phyloP scores from a whole-genome alignment of 2,888 invertebrate genomes.

The Ryuthela nishihirai region DNA sequence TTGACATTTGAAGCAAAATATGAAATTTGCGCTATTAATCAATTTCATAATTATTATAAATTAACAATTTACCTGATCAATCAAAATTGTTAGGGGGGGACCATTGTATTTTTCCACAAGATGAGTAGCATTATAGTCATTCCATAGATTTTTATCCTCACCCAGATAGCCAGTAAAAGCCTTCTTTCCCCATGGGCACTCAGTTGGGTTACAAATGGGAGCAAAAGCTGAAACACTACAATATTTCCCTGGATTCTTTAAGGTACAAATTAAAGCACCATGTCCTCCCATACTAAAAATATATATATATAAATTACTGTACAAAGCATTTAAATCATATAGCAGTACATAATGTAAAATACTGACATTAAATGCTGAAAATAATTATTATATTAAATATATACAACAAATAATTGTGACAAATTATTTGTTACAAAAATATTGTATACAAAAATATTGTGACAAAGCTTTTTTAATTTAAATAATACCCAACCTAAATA shows the following conservation, averaged over 20 bases:
- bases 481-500: too few species aligned
- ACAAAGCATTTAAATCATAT: too few species aligned
- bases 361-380: too few species aligned
- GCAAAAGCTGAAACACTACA: constrained; percentile 83
- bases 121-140: constrained; percentile 82
- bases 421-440: too few species aligned
- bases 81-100: constrained; percentile 72
- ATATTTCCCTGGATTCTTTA: constrained; percentile 86
- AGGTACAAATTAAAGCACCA: constrained; percentile 83
- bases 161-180: constrained; percentile 79
- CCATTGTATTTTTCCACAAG: constrained; percentile 77
- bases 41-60: background rate
- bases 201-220: constrained; percentile 84
- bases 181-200: constrained; percentile 81
- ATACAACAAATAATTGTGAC: too few species aligned
- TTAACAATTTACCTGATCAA: constrained; percentile 73
- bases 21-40: too few species aligned
- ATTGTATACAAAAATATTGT: too few species aligned
- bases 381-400: too few species aligned
- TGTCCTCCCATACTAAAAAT: constrained; percentile 93
- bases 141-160: constrained; percentile 63
- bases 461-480: too few species aligned
- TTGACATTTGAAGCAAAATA: too few species aligned
- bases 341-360: too few species aligned
- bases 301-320: too few species aligned